Evolutionary conservation across 2,113 vertebrate genomes (phyloP).

Genomic region (Anolis sagrei): DNA sequence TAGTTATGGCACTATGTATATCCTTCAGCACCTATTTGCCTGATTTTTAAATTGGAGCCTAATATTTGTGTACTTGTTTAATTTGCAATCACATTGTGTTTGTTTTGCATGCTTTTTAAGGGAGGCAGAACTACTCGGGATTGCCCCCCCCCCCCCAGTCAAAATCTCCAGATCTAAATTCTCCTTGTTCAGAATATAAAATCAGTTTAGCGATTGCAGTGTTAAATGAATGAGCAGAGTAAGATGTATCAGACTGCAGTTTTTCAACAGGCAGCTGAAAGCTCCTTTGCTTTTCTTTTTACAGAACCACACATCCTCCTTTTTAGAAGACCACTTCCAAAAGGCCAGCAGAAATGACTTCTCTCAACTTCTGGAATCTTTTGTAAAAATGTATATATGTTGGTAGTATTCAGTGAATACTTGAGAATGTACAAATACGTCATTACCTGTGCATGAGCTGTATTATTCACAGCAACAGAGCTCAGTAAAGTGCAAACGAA

Average conservation of each 20-base stretch:
- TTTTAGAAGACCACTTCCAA: constrained; percentile 89
- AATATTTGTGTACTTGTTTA: not conserved
- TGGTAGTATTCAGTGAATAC: constrained; percentile 92
- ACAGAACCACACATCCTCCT: constrained; percentile 93
- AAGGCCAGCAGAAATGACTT: constrained; percentile 76
- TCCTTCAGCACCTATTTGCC: not conserved
- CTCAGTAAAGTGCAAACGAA: constrained; percentile 78
- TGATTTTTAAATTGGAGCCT: not conserved
- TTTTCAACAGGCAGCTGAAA: not conserved
- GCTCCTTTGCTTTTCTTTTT: constrained; percentile 53
- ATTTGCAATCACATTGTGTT: not conserved
- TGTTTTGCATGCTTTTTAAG: not conserved
- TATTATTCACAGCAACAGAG: constrained; percentile 86
- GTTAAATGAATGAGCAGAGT: not conserved
- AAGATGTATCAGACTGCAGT: not conserved
- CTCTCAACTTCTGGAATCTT: constrained; percentile 73
- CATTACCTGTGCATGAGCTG: constrained; percentile 84
- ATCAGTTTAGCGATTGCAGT: not conserved
- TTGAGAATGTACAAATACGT: constrained; percentile 77
- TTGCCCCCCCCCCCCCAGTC: not conserved
- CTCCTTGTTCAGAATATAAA: not conserved
- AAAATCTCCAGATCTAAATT: not conserved
- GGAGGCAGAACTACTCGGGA: not conserved
- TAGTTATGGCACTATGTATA: not conserved
- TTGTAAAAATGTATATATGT: constrained; percentile 83